Conservation (phyloP, 2,113 vertebrate species). For the Apteryx mantelli region DNA sequence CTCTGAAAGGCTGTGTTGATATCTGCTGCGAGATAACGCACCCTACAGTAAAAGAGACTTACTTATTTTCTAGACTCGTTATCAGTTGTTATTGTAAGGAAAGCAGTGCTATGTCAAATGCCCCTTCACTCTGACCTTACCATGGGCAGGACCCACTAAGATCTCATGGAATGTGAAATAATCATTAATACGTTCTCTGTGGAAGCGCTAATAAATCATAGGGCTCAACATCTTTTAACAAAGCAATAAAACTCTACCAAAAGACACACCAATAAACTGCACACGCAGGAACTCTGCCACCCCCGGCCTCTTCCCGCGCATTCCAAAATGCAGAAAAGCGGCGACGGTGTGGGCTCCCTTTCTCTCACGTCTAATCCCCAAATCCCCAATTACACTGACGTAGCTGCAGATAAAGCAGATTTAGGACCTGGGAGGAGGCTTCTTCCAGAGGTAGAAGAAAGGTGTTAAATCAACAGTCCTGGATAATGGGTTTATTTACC, state of each 20-base stretch:
- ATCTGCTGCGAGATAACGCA: slow-evolving; percentile 47
- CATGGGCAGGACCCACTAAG: slow-evolving; percentile 39
- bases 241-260: slow-evolving; percentile 27
- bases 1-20: slow-evolving; percentile 43
- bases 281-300: not conserved
- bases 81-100: slow-evolving; percentile 67
- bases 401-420: slow-evolving; percentile 46
- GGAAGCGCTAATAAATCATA: slow-evolving; percentile 56
- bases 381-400: not conserved
- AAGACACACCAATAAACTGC: slow-evolving; percentile 14
- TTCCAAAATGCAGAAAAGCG: slow-evolving; percentile 19
- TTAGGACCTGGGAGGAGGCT: slow-evolving; percentile 16
- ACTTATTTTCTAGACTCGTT: slow-evolving; percentile 37
- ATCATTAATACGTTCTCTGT: slow-evolving; percentile 16
- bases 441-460: slow-evolving; percentile 33
- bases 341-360: not conserved
- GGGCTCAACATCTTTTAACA: not conserved
- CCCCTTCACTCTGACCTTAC: slow-evolving; percentile 46
- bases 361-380: slow-evolving; percentile 8
- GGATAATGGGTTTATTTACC: slow-evolving; percentile 27
- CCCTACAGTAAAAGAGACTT: slow-evolving; percentile 33
- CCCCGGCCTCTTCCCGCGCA: slow-evolving; percentile 6
- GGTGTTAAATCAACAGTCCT: slow-evolving; percentile 34
- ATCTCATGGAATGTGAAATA: slow-evolving; percentile 65
- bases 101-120: slow-evolving; percentile 46